Percentiles rank a stretch among this genome's conserved stretches.
These are phyloP conservation scores for Mellilla xanthometata DNA, from an alignment of 2,888 invertebrate genomes.

Conservation along the genomic window DNA sequence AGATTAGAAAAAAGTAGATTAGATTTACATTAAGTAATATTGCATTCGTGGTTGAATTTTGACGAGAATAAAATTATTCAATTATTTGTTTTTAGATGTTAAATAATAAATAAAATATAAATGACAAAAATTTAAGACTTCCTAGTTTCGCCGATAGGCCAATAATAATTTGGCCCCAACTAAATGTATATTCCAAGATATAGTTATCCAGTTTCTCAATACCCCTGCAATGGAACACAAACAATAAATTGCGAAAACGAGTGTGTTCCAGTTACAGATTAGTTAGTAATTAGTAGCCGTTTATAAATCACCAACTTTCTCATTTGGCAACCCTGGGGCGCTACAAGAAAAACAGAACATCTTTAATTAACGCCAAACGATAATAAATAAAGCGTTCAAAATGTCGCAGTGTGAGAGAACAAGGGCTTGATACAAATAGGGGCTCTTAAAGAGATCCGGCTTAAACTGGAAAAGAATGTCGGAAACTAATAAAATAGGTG, in stretches of 20 bases:
- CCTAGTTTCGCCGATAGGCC: too few relatives aligned
- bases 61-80: too few relatives aligned
- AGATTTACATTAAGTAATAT: too few relatives aligned
- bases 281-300: slow-evolving; percentile 27
- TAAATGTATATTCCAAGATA: too few relatives aligned
- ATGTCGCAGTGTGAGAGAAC: slow-evolving; percentile 24
- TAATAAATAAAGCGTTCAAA: slow-evolving; percentile 37
- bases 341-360: slow-evolving; percentile 29
- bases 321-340: slow-evolving; percentile 22
- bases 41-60: too few relatives aligned
- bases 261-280: slow-evolving; percentile 23
- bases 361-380: slow-evolving; percentile 34
- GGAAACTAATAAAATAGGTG: too few relatives aligned
- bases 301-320: slow-evolving; percentile 28
- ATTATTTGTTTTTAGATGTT: too few relatives aligned
- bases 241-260: slow-evolving; percentile 22
- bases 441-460: neutral
- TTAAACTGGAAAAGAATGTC: neutral
- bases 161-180: too few relatives aligned
- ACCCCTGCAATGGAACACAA: neutral
- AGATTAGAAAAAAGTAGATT: too few relatives aligned
- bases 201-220: too few relatives aligned
- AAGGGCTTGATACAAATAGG: slow-evolving; percentile 7
- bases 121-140: too few relatives aligned
- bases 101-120: too few relatives aligned